A percentile compares a stretch with the other conserved stretches of the same genome.
Evolutionary conservation across 37 sponge, comb jelly and placozoan species (phyloP).

Genomic region (Haliclona indistincta): DNA sequence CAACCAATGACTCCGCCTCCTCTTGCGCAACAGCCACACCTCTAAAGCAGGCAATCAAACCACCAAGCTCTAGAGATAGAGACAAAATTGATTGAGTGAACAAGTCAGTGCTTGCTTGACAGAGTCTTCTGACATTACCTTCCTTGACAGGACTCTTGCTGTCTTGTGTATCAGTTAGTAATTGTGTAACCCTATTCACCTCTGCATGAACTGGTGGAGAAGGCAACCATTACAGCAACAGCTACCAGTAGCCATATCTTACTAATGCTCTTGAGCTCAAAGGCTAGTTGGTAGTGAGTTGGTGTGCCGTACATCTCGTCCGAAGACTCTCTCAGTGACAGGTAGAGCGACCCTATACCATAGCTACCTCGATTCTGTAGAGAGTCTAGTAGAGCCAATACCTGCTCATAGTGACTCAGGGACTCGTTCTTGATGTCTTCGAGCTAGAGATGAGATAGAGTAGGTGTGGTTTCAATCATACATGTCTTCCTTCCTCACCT

Average conservation of each 20-base stretch:
- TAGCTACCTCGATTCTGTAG: conserved; percentile 15
- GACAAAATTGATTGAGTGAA: not conserved
- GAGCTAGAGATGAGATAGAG: too few relatives aligned
- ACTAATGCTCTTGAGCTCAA: conserved; percentile 28
- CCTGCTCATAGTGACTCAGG: too few relatives aligned
- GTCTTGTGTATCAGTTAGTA: too few relatives aligned
- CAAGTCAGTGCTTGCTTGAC: not conserved
- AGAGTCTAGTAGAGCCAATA: conserved; percentile 15
- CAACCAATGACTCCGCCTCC: not conserved
- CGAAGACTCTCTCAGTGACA: conserved; percentile 20
- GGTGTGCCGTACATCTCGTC: conserved; percentile 12
- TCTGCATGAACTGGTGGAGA: too few relatives aligned
- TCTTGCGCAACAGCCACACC: not conserved
- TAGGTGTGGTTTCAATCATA: too few relatives aligned
- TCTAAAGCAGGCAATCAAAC: not conserved
- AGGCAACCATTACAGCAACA: too few relatives aligned
- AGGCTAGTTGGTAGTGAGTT: conserved; percentile 38
- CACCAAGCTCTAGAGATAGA: not conserved
- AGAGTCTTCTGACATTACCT: too few relatives aligned
- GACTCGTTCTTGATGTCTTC: too few relatives aligned
- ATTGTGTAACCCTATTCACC: too few relatives aligned
- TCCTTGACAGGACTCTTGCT: too few relatives aligned
- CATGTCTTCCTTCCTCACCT: too few relatives aligned
- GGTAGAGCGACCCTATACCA: conserved; percentile 7
- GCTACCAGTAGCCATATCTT: too few relatives aligned